These are phyloP conservation scores for Euzetes globulus DNA, from an alignment of 2,888 invertebrate genomes.

Conservation along the genomic window DNA sequence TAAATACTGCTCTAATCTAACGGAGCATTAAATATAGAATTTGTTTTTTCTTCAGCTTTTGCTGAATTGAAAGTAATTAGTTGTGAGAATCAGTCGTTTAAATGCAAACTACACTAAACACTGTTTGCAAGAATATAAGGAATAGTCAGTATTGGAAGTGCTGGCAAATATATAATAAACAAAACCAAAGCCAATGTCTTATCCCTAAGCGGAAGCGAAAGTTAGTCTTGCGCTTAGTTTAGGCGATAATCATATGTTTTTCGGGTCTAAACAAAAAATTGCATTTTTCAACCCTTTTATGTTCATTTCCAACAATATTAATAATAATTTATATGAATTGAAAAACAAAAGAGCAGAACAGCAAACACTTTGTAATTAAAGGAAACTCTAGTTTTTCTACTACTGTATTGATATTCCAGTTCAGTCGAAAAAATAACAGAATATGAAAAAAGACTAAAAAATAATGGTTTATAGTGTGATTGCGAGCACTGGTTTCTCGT, in stretches of 20 bases:
- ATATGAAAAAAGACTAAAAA: neutral
- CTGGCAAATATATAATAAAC: neutral
- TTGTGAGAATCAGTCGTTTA: neutral
- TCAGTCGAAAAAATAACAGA: neutral
- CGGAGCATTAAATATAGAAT: neutral
- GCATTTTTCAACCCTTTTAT: neutral
- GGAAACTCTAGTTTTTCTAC: neutral
- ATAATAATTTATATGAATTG: neutral
- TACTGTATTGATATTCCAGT: neutral
- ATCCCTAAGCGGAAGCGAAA: neutral
- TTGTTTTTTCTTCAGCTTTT: neutral
- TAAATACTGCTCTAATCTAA: neutral
- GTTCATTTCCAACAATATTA: neutral
- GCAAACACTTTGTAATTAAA: neutral
- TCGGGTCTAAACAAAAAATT: neutral
- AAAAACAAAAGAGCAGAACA: neutral
- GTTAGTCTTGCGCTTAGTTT: neutral
- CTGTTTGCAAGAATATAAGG: neutral
- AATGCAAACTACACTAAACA: neutral
- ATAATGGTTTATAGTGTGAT: neutral
- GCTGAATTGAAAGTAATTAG: neutral
- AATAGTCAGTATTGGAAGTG: neutral
- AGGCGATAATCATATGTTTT: neutral
- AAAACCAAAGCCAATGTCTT: neutral
- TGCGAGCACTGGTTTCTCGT: neutral